These are phyloP conservation scores for Rhynchomys soricoides DNA, from an alignment of 2,113 vertebrate species.

Conservation along the genomic window DNA sequence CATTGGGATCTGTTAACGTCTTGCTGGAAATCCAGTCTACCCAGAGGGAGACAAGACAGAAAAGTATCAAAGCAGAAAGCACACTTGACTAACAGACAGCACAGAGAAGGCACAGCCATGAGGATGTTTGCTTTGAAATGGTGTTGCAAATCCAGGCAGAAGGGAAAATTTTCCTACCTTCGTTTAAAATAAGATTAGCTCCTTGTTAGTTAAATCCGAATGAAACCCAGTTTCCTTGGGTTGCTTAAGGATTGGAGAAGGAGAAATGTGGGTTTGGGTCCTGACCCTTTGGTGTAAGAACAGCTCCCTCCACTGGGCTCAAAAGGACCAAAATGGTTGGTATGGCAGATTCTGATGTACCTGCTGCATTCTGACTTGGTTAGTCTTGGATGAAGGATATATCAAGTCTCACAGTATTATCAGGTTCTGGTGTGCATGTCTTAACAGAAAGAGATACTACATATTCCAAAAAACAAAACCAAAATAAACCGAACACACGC, in stretches of 20 bases:
- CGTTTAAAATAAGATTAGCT: conserved; percentile 60
- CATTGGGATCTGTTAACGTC: background rate
- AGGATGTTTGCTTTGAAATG: conserved; percentile 49
- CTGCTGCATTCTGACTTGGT: background rate
- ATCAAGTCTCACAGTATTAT: background rate
- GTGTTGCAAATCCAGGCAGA: conserved; percentile 27
- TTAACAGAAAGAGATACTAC: background rate
- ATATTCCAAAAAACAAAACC: background rate
- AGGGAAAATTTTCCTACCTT: conserved; percentile 67
- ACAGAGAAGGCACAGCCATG: conserved; percentile 53
- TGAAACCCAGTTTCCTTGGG: background rate
- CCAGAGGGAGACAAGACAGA: background rate
- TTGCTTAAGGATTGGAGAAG: background rate
- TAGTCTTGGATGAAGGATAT: background rate
- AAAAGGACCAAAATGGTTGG: background rate
- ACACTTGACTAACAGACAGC: conserved; percentile 11
- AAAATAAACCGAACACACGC: no score
- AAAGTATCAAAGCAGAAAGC: background rate
- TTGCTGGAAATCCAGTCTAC: conserved; percentile 24
- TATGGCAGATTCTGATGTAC: background rate
- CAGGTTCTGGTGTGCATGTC: background rate
- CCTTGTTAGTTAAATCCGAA: conserved; percentile 40
- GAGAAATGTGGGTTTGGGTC: background rate
- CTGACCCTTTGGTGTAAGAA: background rate
- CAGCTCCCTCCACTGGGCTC: conserved; percentile 35